Evolutionary conservation across 30 jellyfish, hydroid and myxozoan species (phyloP).

Genomic region (Aurelia aurita): DNA sequence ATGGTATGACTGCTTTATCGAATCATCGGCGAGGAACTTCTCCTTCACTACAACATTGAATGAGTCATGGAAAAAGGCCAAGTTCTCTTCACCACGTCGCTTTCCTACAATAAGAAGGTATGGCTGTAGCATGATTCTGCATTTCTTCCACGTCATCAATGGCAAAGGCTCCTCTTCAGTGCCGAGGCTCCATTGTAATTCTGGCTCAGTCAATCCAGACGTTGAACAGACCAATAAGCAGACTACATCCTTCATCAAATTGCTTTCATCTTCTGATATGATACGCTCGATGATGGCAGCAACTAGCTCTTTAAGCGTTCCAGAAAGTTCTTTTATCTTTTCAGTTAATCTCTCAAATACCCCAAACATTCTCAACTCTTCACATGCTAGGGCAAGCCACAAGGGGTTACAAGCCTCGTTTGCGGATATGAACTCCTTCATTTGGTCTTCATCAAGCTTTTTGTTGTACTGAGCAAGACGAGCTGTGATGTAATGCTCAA

Average conservation of each 20-base stretch:
- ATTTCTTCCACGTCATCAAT: constrained; percentile 67
- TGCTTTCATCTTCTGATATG: constrained; percentile 78
- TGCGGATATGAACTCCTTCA: constrained; percentile 44
- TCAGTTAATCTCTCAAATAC: constrained; percentile 76
- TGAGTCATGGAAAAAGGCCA: constrained; percentile 78
- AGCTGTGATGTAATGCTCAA: constrained; percentile 21
- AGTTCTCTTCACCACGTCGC: constrained; percentile 72
- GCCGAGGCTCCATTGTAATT: constrained; percentile 69
- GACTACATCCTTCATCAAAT: constrained; percentile 43
- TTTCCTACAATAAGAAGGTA: constrained; percentile 70
- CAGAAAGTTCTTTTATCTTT: constrained; percentile 67
- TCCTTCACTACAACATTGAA: constrained; percentile 37
- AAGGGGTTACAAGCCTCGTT: constrained; percentile 80
- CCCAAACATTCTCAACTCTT: constrained; percentile 91
- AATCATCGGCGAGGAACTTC: constrained; percentile 4
- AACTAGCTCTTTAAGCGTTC: constrained; percentile 56
- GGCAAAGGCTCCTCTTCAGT: constrained; percentile 70
- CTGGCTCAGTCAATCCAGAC: constrained; percentile 81
- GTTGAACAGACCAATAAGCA: constrained; percentile 53
- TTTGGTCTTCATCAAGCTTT: constrained; percentile 76
- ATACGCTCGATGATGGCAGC: constrained; percentile 45
- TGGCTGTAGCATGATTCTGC: constrained; percentile 64
- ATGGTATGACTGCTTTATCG: constrained; percentile 45
- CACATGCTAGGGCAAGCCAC: constrained; percentile 92
- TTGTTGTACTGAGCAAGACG: constrained; percentile 72